Base-by-base conservation (phyloP, 2,888 invertebrate species). In the Pyrocoelia pectoralis region DNA sequence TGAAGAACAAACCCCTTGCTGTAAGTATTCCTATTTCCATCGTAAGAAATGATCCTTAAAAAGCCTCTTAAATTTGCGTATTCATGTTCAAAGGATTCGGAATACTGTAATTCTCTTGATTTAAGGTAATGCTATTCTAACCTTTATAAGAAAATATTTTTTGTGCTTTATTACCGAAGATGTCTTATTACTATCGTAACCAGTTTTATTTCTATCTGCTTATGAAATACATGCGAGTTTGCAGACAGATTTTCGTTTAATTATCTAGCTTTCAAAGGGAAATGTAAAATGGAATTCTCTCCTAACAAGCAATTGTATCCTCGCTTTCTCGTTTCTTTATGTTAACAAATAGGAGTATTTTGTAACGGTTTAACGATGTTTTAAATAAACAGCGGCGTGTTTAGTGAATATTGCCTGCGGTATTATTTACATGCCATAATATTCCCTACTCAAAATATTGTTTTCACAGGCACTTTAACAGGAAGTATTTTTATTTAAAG, bases 21-120 rank as follows among this genome's bases (percentile, higher is more conserved):
- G 13, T 13, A 14, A 8, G 15, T 43, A 43, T 15, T 15, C 15
- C 14, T 13, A 13, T 43, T 43, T 43, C 41, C 8, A 13, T 43
- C 15, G 41, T 43, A 43, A 13, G 41, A 13, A 43, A 43, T 43
- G 41, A 43, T 43, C 41, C 41, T 43, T 43, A 43, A 43, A 33
- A 43, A 13, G 13, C 41, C 41, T 43, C 41, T 43, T 43, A 43
- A 43, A n/a, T 33, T 33, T 33, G 41, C 41, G 41, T 43, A 43
- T 43, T 15, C 15, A 13, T 43, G 15, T 43, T 43, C 15, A 43
- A 43, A 43, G 41, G 41, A 43, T 43, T 13, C 41, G 8, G 41
- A 43, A 13, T 33, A 43, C 41, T 43, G 41, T 43, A 43, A 43
- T 43, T 43, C 15, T 43, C 41, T 15, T 43, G 41, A 13, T 43